phyloP scores from a whole-genome alignment of 2,888 invertebrate species.

The Argyresthia goedartella region DNA sequence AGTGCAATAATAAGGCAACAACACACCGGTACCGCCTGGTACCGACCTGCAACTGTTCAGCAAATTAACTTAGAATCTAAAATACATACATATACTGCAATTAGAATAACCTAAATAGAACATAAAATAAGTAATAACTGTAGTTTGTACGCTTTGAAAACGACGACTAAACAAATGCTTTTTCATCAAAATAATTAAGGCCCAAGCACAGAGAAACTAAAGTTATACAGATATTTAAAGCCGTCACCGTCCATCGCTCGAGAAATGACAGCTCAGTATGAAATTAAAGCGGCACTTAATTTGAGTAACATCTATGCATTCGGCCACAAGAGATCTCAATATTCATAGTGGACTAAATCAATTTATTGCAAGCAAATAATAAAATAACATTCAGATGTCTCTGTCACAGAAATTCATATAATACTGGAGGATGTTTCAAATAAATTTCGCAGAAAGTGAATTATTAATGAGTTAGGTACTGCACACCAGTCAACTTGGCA shows the following conservation, averaged over 20 bases:
- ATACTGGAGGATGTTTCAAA: too few relatives aligned
- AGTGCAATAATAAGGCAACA: slow-evolving; percentile 7
- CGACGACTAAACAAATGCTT: neutral
- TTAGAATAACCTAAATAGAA: neutral
- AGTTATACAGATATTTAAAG: neutral
- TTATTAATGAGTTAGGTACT: too few relatives aligned
- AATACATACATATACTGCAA: neutral
- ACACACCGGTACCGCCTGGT: neutral
- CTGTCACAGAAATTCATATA: too few relatives aligned
- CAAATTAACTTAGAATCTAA: slow-evolving; percentile 3
- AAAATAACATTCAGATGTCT: too few relatives aligned
- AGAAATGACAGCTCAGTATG: neutral
- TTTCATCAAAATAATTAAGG: neutral
- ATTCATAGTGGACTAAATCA: too few relatives aligned
- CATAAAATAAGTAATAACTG: neutral
- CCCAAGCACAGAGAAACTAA: neutral
- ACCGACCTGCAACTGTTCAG: neutral
- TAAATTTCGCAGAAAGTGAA: too few relatives aligned
- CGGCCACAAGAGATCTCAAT: too few relatives aligned
- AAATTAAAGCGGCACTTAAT: neutral
- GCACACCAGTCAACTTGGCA: too few relatives aligned
- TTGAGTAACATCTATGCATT: too few relatives aligned
- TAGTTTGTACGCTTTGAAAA: neutral
- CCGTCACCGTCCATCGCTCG: too few relatives aligned
- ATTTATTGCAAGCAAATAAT: too few relatives aligned